Evolutionary conservation across 2,113 vertebrate genomes (phyloP).

Genomic region (Xyrauchen texanus): DNA sequence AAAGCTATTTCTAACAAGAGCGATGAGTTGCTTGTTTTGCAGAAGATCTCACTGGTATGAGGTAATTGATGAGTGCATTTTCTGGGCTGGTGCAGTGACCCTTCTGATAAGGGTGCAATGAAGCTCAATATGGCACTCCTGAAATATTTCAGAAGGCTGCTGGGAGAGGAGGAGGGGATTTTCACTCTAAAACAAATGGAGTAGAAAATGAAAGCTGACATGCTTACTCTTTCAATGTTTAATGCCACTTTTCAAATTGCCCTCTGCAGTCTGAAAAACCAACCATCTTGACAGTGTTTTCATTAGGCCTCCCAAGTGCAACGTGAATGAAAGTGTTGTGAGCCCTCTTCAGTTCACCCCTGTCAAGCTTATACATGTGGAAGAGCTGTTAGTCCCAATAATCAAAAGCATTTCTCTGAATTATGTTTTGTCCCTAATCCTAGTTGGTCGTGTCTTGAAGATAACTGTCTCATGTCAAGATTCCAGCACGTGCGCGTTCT

Average conservation of each 20-base stretch:
- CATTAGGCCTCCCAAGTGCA: not conserved
- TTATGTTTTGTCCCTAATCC: not conserved
- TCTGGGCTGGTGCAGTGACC: constrained; percentile 4
- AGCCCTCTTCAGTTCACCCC: not conserved
- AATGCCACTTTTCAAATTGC: constrained; percentile 30
- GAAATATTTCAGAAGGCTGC: not conserved
- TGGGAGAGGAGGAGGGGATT: not conserved
- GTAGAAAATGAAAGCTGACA: constrained; percentile 49
- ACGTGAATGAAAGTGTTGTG: not conserved
- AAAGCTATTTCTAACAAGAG: constrained; percentile 8
- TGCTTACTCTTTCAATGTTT: constrained; percentile 38
- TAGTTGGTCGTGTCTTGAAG: too few species aligned
- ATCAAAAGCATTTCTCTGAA: not conserved
- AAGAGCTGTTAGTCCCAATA: not conserved
- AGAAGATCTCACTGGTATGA: not conserved
- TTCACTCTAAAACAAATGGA: constrained; percentile 40
- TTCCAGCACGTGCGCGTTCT: too few species aligned
- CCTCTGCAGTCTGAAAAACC: not conserved
- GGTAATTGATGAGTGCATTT: constrained; percentile 14
- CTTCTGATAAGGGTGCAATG: constrained; percentile 20
- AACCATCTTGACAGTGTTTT: constrained; percentile 3
- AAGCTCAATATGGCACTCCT: constrained; percentile 9
- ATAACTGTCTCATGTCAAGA: too few species aligned
- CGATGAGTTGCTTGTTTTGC: not conserved
- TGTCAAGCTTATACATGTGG: not conserved